These are phyloP conservation scores for Alectura lathami DNA, from an alignment of 2,113 vertebrate species.

Conservation along the genomic window DNA sequence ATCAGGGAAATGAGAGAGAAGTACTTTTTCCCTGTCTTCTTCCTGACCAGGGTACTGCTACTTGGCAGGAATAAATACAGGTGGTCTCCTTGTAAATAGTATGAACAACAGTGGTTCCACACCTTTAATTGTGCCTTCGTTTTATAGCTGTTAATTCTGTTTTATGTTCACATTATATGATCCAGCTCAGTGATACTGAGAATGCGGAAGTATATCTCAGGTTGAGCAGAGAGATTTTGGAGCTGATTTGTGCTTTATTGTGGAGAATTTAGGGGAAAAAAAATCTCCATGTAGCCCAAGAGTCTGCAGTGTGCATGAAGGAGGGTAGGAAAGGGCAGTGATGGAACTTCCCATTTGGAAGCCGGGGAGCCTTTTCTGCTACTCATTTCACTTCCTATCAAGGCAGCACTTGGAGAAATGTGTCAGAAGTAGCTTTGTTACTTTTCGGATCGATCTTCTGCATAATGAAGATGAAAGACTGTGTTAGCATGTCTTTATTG, in stretches of 20 bases:
- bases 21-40: constrained; percentile 11
- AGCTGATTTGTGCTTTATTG: not conserved
- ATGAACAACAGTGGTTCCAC: not conserved
- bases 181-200: not conserved
- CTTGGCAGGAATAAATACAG: not conserved
- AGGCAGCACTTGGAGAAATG: not conserved
- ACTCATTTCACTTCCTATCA: not conserved
- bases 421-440: not conserved
- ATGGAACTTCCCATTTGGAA: not conserved
- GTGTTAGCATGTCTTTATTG: not conserved
- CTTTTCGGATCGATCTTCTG: not conserved
- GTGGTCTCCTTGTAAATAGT: not conserved
- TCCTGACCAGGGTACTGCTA: not conserved
- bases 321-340: not conserved
- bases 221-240: not conserved
- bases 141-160: not conserved
- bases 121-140: not conserved
- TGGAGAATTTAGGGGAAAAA: no score
- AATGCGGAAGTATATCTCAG: not conserved
- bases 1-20: constrained; percentile 59
- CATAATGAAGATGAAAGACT: not conserved
- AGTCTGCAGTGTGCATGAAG: not conserved
- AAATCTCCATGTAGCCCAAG: not conserved
- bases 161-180: not conserved
- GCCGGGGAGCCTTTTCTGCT: not conserved